phyloP scores from a whole-genome alignment of 2,113 vertebrate genomes.

The Seriola quinqueradiata region DNA sequence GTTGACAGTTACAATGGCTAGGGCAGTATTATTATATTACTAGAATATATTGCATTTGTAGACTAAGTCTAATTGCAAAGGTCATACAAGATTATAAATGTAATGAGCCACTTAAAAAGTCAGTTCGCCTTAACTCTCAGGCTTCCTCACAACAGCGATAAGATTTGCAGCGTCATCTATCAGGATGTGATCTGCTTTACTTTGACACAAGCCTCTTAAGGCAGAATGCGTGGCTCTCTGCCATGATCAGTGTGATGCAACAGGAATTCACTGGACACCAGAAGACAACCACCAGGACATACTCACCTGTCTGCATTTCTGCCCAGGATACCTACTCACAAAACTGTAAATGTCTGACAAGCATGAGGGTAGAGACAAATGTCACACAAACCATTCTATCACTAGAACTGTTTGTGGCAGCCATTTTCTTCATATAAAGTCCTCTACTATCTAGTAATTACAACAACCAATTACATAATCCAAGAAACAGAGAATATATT shows the following conservation, averaged over 20 bases:
- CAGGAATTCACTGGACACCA: conserved; percentile 56
- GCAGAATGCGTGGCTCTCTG: conserved; percentile 30
- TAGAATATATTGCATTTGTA: neutral
- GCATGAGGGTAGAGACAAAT: neutral
- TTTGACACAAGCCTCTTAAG: conserved; percentile 72
- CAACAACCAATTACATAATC: too few relatives aligned
- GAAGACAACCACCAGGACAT: conserved; percentile 27
- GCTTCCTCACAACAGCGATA: conserved; percentile 3
- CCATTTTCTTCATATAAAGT: neutral
- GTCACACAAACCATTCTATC: neutral
- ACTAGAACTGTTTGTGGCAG: neutral
- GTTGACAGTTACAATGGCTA: neutral
- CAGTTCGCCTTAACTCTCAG: neutral
- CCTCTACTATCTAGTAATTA: neutral
- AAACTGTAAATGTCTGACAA: neutral
- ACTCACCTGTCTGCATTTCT: conserved; percentile 22
- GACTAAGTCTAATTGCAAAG: neutral
- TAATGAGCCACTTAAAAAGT: neutral
- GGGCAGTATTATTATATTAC: neutral
- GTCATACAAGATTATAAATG: neutral
- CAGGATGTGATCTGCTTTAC: conserved; percentile 55
- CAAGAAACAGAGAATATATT: too few relatives aligned
- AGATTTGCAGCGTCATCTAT: conserved; percentile 65
- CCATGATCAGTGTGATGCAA: conserved; percentile 54
- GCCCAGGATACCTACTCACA: neutral